Percentiles rank a stretch among this genome's conserved stretches.
phyloP scores from a whole-genome alignment of 2,888 invertebrate genomes.

The Chrysopilus asiliformis region DNA sequence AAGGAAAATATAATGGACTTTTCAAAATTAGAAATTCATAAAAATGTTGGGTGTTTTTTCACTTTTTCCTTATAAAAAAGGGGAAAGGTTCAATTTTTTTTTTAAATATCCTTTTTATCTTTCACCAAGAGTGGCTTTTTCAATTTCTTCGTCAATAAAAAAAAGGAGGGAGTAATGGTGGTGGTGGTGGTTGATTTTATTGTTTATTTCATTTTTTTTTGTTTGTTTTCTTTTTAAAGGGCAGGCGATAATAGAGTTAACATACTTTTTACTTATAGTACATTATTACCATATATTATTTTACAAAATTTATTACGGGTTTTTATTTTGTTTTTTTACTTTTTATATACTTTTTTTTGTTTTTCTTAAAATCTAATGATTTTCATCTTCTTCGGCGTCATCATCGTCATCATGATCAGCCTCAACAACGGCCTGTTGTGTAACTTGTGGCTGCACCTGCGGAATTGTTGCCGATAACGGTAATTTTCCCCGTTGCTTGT shows the following conservation, averaged over 20 bases:
- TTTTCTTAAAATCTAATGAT: conserved; percentile 31
- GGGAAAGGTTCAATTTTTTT: too few species aligned
- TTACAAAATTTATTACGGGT: conserved; percentile 13
- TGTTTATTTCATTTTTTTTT: neutral
- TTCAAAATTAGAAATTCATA: too few species aligned
- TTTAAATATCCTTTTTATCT: too few species aligned
- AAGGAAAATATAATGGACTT: too few species aligned
- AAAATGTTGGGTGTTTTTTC: too few species aligned
- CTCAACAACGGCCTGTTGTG: conserved; percentile 16
- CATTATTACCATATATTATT: conserved; percentile 14
- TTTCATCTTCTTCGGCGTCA: conserved; percentile 36
- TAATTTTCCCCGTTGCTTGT: conserved; percentile 37
- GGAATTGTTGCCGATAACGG: conserved; percentile 36
- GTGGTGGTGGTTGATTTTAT: too few species aligned
- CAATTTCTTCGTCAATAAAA: too few species aligned
- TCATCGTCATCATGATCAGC: conserved; percentile 36
- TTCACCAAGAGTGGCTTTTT: too few species aligned
- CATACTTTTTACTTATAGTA: conserved; percentile 14
- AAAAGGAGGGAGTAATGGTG: too few species aligned
- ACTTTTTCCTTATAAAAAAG: too few species aligned
- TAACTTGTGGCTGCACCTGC: conserved; percentile 11
- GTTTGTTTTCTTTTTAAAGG: neutral
- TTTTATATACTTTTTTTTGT: conserved; percentile 2
- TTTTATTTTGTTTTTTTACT: conserved; percentile 3
- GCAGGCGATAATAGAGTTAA: conserved; percentile 9